Conservation (phyloP, 2,797 vertebrate genomes). For the Eutrigla gurnardus region DNA sequence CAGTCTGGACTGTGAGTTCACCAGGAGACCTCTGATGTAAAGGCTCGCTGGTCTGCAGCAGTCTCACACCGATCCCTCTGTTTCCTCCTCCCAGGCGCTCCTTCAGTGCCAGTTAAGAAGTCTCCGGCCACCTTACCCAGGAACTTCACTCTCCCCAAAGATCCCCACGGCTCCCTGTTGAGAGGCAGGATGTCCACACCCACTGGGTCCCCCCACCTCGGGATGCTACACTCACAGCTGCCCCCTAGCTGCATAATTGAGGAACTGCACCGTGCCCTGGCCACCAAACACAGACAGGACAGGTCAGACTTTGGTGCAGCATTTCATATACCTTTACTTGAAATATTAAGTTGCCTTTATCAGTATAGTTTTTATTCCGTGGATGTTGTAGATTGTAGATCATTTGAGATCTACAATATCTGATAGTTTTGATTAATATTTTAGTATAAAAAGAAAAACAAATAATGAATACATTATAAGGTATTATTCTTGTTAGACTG, state of each 20-base stretch:
- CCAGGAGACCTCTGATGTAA: not conserved
- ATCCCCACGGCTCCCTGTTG: constrained; percentile 76
- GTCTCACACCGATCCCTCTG: constrained; percentile 9
- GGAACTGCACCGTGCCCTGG: constrained; percentile 94
- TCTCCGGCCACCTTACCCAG: constrained; percentile 85
- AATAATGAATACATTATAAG: not conserved
- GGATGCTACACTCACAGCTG: constrained; percentile 89
- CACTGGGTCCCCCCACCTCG: constrained; percentile 91
- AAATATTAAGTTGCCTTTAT: not conserved
- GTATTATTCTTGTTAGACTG: not conserved
- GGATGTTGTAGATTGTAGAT: not conserved
- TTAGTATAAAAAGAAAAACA: not conserved
- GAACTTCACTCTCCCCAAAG: constrained; percentile 87
- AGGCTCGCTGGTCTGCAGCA: not conserved
- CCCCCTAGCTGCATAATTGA: constrained; percentile 97
- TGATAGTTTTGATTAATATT: not conserved
- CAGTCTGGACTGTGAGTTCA: constrained; percentile 82
- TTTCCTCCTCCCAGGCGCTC: constrained; percentile 67
- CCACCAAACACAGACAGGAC: constrained; percentile 95
- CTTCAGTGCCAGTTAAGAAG: constrained; percentile 73
- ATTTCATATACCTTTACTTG: not conserved
- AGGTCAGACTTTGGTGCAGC: constrained; percentile 81
- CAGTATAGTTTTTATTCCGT: not conserved
- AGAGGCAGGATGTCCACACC: constrained; percentile 90
- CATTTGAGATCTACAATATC: not conserved